Evolutionary conservation across 2,113 vertebrate species (phyloP).

Genomic region (Xiphophorus couchianus): DNA sequence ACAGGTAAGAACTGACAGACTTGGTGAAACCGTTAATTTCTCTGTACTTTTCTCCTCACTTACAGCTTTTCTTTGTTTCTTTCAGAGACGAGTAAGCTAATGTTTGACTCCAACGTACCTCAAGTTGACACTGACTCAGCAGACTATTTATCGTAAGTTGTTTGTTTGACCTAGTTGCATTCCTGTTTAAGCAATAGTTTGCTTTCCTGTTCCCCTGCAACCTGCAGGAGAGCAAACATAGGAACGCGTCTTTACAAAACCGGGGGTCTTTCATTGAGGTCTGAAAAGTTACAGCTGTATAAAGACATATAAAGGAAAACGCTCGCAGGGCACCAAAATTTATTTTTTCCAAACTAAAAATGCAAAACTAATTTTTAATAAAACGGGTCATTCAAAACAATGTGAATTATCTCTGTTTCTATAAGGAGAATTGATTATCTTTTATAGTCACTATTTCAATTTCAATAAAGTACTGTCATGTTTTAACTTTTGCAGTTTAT

Average conservation of each 20-base stretch:
- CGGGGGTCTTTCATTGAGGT: background rate
- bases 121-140: slow-evolving; percentile 77
- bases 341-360: no score
- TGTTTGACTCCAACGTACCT: slow-evolving; percentile 77
- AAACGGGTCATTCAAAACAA: no score
- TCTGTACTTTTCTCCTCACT: background rate
- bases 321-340: no score
- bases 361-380: no score
- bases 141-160: slow-evolving; percentile 87
- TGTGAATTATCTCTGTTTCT: no score
- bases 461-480: no score
- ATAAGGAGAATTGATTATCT: no score
- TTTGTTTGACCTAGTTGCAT: background rate
- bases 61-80: slow-evolving; percentile 7
- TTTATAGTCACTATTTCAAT: no score
- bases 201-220: background rate
- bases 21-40: background rate
- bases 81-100: slow-evolving; percentile 72
- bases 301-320: no score
- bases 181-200: background rate
- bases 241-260: no score
- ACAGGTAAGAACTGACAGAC: slow-evolving; percentile 69
- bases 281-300: background rate
- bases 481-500: no score
- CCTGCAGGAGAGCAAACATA: background rate